Percentiles rank a stretch among this genome's conserved stretches.
Conservation (phyloP, 2,888 invertebrate genomes). For the Brenthis daphne region DNA sequence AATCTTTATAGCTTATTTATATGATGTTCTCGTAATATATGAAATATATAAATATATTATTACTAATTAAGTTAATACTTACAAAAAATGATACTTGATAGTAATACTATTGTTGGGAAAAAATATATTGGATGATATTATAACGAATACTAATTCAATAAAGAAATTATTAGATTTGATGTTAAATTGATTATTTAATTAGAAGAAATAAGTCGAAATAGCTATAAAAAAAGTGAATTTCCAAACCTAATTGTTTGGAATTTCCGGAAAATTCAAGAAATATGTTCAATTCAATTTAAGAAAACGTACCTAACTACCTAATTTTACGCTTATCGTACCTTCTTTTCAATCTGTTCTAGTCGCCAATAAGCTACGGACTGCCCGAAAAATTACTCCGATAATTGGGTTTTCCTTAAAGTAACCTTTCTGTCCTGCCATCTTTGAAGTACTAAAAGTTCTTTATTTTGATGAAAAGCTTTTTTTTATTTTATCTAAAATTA, state of each 20-base stretch:
- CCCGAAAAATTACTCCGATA: conserved; percentile 36
- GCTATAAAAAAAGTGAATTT: background rate
- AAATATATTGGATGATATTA: too few species aligned
- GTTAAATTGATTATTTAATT: too few species aligned
- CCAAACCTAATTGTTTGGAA: background rate
- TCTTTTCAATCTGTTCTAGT: conserved; percentile 33
- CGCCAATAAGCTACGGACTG: conserved; percentile 30
- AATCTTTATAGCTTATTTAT: too few species aligned
- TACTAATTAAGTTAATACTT: too few species aligned
- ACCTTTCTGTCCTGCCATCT: conserved; percentile 31
- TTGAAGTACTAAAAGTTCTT: conserved; percentile 17
- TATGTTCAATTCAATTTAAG: conserved; percentile 16
- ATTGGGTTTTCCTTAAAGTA: conserved; percentile 37
- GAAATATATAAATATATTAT: too few species aligned
- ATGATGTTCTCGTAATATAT: too few species aligned
- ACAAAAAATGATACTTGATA: too few species aligned
- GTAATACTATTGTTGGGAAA: too few species aligned
- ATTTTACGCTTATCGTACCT: conserved; percentile 32
- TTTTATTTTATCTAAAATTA: conserved; percentile 11
- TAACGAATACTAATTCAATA: too few species aligned
- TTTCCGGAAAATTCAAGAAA: background rate
- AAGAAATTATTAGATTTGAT: too few species aligned
- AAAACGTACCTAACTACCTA: conserved; percentile 33
- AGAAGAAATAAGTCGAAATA: too few species aligned
- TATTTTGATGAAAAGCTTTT: conserved; percentile 9